These are phyloP conservation scores for Leucoraja ocellata DNA, from an alignment of 2,797 vertebrate genomes.

Conservation along the genomic window DNA sequence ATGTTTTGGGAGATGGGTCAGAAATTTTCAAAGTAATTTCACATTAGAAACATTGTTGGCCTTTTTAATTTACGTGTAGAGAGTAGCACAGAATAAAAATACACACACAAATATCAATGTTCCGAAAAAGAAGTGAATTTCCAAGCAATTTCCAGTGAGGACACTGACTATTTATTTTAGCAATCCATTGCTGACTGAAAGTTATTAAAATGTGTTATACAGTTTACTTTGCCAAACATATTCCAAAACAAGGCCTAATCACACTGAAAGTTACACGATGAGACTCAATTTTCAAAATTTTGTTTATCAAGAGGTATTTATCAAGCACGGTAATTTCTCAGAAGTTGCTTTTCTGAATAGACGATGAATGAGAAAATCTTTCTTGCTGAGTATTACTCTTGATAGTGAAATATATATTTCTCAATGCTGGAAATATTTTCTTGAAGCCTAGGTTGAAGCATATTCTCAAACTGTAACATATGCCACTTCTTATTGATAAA, in stretches of 20 bases:
- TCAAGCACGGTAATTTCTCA: not conserved
- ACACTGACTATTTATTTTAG: not conserved
- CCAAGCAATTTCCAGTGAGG: not conserved
- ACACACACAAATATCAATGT: not conserved
- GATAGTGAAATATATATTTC: not conserved
- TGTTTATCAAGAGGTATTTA: not conserved
- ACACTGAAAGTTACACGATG: not conserved
- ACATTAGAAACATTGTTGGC: not conserved
- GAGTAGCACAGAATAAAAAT: not conserved
- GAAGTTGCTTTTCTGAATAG: not conserved
- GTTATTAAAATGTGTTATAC: not conserved
- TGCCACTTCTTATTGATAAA: not conserved
- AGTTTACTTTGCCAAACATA: not conserved
- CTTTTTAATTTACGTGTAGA: not conserved
- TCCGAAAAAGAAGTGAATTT: not conserved
- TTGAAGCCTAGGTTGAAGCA: not conserved
- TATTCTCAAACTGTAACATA: not conserved
- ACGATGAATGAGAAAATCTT: not conserved
- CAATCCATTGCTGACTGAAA: not conserved
- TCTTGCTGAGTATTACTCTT: not conserved
- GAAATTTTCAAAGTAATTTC: not conserved
- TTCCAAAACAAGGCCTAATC: not conserved
- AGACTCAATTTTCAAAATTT: not conserved
- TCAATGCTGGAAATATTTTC: not conserved
- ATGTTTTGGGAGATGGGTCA: no score